Conservation (phyloP, 2,888 invertebrate species). For the Oxyteleia sp. region DNA sequence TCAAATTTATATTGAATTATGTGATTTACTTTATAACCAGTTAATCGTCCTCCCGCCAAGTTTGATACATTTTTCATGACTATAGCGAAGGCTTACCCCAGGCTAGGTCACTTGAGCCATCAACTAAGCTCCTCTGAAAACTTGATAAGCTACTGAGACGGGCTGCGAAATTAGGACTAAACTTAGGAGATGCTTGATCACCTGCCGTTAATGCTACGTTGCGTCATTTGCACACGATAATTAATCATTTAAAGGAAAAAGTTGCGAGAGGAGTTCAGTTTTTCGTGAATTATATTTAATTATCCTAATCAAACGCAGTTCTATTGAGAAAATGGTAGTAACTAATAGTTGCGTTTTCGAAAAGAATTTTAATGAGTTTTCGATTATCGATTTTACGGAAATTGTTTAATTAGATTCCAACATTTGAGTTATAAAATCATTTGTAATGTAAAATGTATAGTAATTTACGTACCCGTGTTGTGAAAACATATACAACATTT, state of each 20-base stretch:
- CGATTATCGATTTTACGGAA: too few species aligned
- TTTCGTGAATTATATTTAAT: not conserved
- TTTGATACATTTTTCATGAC: constrained; percentile 61
- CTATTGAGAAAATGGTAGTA: not conserved
- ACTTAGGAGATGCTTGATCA: constrained; percentile 50
- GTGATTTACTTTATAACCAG: constrained; percentile 41
- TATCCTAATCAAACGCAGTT: not conserved
- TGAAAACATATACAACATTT: too few species aligned
- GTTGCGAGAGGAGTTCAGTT: not conserved
- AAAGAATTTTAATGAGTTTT: too few species aligned
- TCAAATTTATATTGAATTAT: constrained; percentile 49
- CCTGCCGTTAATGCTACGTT: constrained; percentile 30
- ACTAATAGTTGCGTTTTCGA: not conserved
- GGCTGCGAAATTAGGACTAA: constrained; percentile 56
- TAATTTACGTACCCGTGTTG: too few species aligned
- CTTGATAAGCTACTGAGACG: constrained; percentile 62
- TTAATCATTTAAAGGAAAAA: constrained; percentile 36
- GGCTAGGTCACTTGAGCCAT: constrained; percentile 59
- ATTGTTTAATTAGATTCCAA: too few species aligned
- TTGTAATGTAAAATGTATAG: too few species aligned
- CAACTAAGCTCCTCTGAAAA: constrained; percentile 57
- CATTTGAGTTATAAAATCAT: too few species aligned
- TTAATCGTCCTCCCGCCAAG: constrained; percentile 47
- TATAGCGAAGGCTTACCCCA: constrained; percentile 46
- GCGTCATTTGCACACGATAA: constrained; percentile 46